Evolutionary conservation across 2,113 vertebrate genomes (phyloP).

Genomic region (Astur gentilis): DNA sequence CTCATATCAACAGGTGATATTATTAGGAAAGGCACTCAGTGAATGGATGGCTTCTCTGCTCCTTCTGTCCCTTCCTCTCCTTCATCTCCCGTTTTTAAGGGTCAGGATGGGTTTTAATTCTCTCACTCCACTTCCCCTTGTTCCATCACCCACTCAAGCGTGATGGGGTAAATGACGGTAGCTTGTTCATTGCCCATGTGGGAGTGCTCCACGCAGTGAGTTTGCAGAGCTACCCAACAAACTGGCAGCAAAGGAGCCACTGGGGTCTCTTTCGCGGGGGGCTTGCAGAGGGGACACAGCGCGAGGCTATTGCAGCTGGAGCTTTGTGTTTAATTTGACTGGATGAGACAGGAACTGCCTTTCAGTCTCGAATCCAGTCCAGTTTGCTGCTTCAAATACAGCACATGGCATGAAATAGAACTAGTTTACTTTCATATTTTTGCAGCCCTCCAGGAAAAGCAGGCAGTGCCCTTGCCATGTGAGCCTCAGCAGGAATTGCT

Average conservation of each 20-base stretch:
- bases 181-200: not conserved
- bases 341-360: not conserved
- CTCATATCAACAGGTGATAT: not conserved
- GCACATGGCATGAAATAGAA: not conserved
- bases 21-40: not conserved
- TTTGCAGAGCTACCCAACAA: not conserved
- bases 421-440: not conserved
- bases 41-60: not conserved
- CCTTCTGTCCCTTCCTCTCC: not conserved
- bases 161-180: not conserved
- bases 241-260: not conserved
- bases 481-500: not conserved
- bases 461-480: not conserved
- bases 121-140: not conserved
- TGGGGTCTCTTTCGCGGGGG: not conserved
- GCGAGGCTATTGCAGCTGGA: not conserved
- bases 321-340: not conserved
- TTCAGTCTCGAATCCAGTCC: not conserved
- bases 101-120: not conserved
- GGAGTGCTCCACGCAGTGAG: not conserved
- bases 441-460: not conserved
- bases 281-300: fast-evolving
- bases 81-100: not conserved
- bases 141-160: not conserved
- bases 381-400: not conserved